phyloP scores from a whole-genome alignment of 2,888 invertebrate species.

The Nemotelus pantherinus region DNA sequence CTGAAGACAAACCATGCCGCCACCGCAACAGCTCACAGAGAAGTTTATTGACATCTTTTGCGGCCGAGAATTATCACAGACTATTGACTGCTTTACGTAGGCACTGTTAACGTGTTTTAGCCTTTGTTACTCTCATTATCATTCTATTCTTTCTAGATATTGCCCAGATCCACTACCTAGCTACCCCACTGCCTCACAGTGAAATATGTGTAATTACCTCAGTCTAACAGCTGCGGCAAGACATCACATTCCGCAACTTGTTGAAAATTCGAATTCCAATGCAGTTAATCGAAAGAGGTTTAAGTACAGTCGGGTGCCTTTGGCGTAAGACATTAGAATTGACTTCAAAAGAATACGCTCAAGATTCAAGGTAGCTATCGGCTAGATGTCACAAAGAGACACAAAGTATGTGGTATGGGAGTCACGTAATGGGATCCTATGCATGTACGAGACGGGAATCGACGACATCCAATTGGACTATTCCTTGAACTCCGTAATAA shows the following conservation, averaged over 20 bases:
- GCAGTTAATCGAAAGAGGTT: not conserved
- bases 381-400: not conserved
- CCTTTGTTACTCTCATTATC: too few relatives aligned
- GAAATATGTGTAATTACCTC: too few relatives aligned
- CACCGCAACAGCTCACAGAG: too few relatives aligned
- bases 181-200: too few relatives aligned
- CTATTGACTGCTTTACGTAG: too few relatives aligned
- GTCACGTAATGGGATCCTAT: not conserved
- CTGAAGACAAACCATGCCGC: too few relatives aligned
- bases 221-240: not conserved
- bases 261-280: not conserved
- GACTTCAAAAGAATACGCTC: not conserved
- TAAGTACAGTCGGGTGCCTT: not conserved
- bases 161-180: too few relatives aligned
- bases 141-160: too few relatives aligned
- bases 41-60: too few relatives aligned
- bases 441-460: not conserved
- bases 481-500: not conserved
- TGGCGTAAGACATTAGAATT: not conserved
- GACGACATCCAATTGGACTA: not conserved
- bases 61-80: too few relatives aligned
- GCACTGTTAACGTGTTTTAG: too few relatives aligned
- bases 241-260: not conserved
- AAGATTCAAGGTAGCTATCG: not conserved
- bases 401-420: not conserved